Evolutionary conservation across 2,113 vertebrate genomes (phyloP), one percentile per base, ranked within the genome.

Genomic region (Fulica atra): DNA sequence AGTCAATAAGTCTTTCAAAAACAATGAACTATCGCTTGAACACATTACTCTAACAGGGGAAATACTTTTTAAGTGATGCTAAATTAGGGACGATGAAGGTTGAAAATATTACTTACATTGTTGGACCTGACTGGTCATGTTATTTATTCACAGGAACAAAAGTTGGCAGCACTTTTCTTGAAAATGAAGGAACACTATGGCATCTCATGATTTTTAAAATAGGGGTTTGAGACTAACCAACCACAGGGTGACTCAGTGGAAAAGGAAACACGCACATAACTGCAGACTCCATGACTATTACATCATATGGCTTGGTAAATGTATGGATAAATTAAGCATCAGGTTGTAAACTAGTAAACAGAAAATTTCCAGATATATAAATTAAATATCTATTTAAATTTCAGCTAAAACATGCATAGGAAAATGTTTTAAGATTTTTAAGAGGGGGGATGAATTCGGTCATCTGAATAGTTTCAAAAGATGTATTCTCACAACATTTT

Each of bases 161-260:
- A 38, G 9, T 28, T 53, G 29, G 5, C 0, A 3, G 7, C 2
- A 12, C 6, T 38, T 2, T 61, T 24, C 28, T 46, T 72, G 15
- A 64, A 19, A 93, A 76, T 54, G 3, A 1, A 54, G 81, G 18
- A 54, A 0, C 9, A 21, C 12, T 68, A 11, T 13, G 6, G 1
- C 4, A 29, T 38, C 8, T 31, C 51, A 3, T 12, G 56, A 59
- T 64, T 85, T 44, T 71, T 36, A n/a, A 79, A 85, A 44, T 7
- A 35, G 7, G 16, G 2, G 9, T 48, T 89, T 85, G 2, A 28
- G 28, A 31, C 24, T 78, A 40, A 48, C 1, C 3, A 68, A 1
- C 2, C 23, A 44, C 11, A 71, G 54, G 25, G 7, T 63, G 6
- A 42, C 1, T 40, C 9, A 66, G 13, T 6, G n/a, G 9, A 51